Evolutionary conservation across 1,140 invertebrate species (phyloP).

Genomic region (Acromyrmex charruanus): DNA sequence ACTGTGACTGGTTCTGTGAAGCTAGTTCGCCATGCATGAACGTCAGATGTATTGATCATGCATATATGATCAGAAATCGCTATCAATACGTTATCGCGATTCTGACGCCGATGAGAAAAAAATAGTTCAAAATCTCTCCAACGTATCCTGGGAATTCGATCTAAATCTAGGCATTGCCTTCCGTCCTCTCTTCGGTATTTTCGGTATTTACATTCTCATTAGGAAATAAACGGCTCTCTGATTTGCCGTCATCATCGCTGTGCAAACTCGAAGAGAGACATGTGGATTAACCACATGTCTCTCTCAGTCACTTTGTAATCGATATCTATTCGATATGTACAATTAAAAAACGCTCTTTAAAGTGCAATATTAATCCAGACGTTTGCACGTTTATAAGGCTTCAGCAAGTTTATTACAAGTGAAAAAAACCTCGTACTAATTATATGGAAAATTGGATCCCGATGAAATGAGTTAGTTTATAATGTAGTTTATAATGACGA

Average conservation of each 20-base stretch:
- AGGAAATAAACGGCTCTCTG: constrained; percentile 57
- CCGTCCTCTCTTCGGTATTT: background rate
- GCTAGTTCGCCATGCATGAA: background rate
- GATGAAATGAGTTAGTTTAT: too few relatives aligned
- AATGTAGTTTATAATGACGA: too few relatives aligned
- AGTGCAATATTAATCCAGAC: constrained; percentile 48
- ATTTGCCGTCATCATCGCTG: background rate
- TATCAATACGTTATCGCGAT: background rate
- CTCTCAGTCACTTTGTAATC: constrained; percentile 36
- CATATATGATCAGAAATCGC: background rate
- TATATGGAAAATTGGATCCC: too few relatives aligned
- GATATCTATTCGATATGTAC: constrained; percentile 22
- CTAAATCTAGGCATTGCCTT: constrained; percentile 18
- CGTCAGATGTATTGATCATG: background rate
- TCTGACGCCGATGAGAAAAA: constrained; percentile 2
- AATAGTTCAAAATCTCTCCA: constrained; percentile 24
- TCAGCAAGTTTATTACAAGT: constrained; percentile 36
- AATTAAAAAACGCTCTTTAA: constrained; percentile 45
- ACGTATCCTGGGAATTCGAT: constrained; percentile 26
- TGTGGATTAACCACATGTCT: constrained; percentile 38
- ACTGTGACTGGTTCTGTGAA: background rate
- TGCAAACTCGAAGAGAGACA: constrained; percentile 3
- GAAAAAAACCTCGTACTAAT: background rate
- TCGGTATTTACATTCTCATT: constrained; percentile 71
- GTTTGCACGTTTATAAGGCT: constrained; percentile 54